Base-by-base conservation (phyloP, 2,113 vertebrate species). In the Procapra przewalskii region DNA sequence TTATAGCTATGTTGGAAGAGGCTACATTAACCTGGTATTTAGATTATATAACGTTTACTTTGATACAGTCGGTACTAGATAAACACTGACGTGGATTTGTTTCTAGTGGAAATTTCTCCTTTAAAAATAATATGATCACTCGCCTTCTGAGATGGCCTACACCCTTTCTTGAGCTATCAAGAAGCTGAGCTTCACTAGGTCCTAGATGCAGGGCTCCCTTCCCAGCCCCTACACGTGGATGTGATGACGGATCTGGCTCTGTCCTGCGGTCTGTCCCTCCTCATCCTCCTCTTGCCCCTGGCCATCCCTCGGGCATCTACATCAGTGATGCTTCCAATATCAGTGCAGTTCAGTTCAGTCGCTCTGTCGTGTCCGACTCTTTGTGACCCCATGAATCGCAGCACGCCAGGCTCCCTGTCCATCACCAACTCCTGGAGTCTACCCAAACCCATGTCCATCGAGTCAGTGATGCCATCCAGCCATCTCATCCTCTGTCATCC, bases 191-290 rank as follows among this genome's bases (percentile, higher is more conserved):
- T 71, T 71, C n/a, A 40, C 21, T 36, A 40, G n/a, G 67, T 23
- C n/a, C n/a, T 71, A 71, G 23, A 71, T 0, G 3, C 82, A 97
- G 97, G 94, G 52, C 7, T 83, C 45, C 31, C 36, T 79, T 71
- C 88, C 71, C 86, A n/a, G 71, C 60, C 82, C 89, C 33, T 31
- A 14, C 59, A 60, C 12, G 7, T 7, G 95, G 96, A 75, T 97
- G 97, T 99, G 98, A 99, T 98, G 98, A 89, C 95, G 1, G 91
- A 88, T 52, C 36, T 96, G 62, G 90, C 93, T 91, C 79, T 82
- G 33, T 31, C 95, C 82, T 67, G 85, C 90, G 2, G 59, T 13
- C 95, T 97, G 95, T 60, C 45, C 88, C 50, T 98, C 81, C 79
- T 94, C 2, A 0, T 75, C 57, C 10, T 97, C 82, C 85, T 98